Percentiles rank a stretch among this genome's conserved stretches.
Conservation (phyloP, 2,113 vertebrate species). For the Pardalotus punctatus region DNA sequence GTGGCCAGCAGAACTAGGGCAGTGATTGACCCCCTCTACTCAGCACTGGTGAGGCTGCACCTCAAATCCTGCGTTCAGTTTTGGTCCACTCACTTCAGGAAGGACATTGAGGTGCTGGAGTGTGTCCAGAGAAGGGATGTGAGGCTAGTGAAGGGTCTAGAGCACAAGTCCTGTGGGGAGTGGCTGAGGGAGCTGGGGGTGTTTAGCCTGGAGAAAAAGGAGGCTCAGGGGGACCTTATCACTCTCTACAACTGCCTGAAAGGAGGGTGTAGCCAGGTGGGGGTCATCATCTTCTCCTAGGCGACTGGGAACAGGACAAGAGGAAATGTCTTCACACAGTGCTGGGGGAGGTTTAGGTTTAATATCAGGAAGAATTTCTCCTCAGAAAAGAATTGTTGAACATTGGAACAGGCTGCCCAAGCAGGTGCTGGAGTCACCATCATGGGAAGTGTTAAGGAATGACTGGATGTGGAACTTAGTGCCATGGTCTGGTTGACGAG, state of each 20-base stretch:
- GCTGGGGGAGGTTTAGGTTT: neutral
- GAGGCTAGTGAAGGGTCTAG: neutral
- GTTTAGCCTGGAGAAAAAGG: neutral
- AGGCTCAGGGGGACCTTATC: neutral
- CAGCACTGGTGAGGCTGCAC: neutral
- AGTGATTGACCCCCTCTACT: neutral
- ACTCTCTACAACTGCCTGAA: neutral
- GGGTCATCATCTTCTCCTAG: neutral
- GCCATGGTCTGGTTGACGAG: neutral
- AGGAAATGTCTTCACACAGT: neutral
- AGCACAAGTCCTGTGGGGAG: fast-evolving
- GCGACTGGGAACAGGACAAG: neutral
- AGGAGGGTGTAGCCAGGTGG: neutral
- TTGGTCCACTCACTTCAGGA: neutral
- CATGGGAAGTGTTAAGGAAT: neutral
- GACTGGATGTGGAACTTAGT: neutral
- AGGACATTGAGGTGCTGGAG: neutral
- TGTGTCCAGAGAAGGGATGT: neutral
- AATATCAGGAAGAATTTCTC: neutral
- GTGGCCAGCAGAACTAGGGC: neutral
- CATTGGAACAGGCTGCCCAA: neutral
- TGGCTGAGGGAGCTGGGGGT: fast-evolving
- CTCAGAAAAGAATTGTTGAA: neutral
- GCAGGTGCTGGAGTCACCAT: neutral
- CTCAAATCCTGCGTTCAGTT: neutral